A percentile compares a stretch with the other conserved stretches of the same genome.
Evolutionary conservation across 2,113 vertebrate genomes (phyloP).

Genomic region (Carassius auratus): DNA sequence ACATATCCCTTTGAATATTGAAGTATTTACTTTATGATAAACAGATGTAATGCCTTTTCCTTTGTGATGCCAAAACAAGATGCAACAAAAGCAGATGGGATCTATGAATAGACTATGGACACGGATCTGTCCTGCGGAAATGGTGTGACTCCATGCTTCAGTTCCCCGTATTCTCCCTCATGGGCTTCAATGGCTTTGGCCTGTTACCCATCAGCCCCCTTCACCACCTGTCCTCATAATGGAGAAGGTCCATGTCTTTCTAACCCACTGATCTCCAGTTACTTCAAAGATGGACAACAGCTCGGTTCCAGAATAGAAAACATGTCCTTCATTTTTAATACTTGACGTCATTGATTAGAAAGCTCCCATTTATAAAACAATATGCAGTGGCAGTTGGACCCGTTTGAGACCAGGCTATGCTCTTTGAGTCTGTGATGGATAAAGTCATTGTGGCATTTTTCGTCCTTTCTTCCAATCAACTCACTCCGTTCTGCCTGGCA

Average conservation of each 20-base stretch:
- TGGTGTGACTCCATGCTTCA: constrained; percentile 46
- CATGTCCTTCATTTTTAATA: background rate
- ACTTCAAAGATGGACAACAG: background rate
- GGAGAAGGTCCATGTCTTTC: constrained; percentile 36
- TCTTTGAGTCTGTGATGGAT: constrained; percentile 22
- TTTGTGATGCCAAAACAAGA: constrained; percentile 20
- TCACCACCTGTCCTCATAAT: constrained; percentile 57
- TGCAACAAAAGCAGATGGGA: constrained; percentile 56
- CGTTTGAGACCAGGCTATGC: background rate
- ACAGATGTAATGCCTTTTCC: constrained; percentile 31
- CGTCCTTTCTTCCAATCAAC: constrained; percentile 30
- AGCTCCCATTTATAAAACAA: background rate
- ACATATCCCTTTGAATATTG: background rate
- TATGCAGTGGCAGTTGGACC: background rate
- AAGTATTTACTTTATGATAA: background rate
- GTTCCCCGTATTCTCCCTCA: constrained; percentile 35
- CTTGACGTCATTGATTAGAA: constrained; percentile 1
- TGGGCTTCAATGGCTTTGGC: constrained; percentile 56
- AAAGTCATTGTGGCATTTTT: constrained; percentile 1
- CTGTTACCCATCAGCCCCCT: constrained; percentile 48
- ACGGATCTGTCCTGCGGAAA: constrained; percentile 49
- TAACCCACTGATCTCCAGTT: constrained; percentile 29
- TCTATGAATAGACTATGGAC: constrained; percentile 56
- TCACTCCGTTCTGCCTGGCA: constrained; percentile 13
- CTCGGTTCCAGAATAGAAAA: background rate